These are phyloP conservation scores for Rotaria macrura DNA, from an alignment of 2,888 invertebrate species.

Conservation along the genomic window DNA sequence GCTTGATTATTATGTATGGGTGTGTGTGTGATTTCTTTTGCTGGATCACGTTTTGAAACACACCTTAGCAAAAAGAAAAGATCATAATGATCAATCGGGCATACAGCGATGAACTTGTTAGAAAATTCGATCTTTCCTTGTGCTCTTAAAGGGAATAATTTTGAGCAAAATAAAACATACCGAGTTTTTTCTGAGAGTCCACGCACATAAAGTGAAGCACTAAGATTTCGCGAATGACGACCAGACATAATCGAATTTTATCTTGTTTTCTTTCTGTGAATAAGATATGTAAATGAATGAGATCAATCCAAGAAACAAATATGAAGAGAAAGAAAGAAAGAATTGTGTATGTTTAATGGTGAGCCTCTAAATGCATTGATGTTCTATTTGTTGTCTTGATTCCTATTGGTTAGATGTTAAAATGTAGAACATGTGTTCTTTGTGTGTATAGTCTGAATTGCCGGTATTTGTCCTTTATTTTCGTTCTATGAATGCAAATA, in stretches of 20 bases:
- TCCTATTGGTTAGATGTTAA: background rate
- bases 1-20: background rate
- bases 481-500: background rate
- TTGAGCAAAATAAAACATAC: background rate
- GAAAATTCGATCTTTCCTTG: too few relatives aligned
- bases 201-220: slow-evolving; percentile 12
- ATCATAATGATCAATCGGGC: background rate
- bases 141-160: background rate
- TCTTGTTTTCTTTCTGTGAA: too few relatives aligned
- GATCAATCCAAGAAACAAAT: background rate
- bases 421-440: background rate
- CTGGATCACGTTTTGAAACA: background rate
- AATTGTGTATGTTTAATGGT: background rate
- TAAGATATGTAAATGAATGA: background rate
- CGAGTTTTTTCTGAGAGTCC: background rate
- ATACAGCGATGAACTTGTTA: too few relatives aligned
- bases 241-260: background rate
- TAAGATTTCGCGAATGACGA: slow-evolving; percentile 9
- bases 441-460: background rate
- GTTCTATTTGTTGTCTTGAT: background rate
- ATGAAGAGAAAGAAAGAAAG: background rate
- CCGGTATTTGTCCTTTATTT: background rate
- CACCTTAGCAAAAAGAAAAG: slow-evolving; percentile 8
- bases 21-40: background rate
- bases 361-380: background rate